A percentile compares a stretch with the other conserved stretches of the same genome.
Evolutionary conservation across 2,113 vertebrate genomes (phyloP).

Genomic region (Paedocypris sp.): DNA sequence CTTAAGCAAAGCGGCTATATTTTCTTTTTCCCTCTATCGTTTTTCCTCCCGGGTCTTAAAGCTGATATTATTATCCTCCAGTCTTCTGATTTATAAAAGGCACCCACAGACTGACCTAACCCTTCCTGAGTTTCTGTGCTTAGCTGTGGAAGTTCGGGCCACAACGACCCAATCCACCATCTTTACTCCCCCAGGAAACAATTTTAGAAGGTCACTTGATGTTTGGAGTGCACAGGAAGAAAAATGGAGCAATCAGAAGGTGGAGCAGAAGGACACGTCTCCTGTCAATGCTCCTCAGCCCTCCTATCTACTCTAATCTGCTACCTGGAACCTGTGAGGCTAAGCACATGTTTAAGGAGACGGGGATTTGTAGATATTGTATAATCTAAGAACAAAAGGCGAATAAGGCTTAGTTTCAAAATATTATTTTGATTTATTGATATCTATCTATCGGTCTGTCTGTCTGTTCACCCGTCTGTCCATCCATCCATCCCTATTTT

Average conservation of each 20-base stretch:
- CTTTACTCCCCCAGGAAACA: conserved; percentile 24
- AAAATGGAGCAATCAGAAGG: conserved; percentile 45
- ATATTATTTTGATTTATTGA: too few relatives aligned
- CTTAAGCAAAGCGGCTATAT: conserved; percentile 11
- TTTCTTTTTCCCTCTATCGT: conserved; percentile 12
- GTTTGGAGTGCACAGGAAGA: conserved; percentile 45
- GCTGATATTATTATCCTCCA: neutral
- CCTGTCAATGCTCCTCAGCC: conserved; percentile 38
- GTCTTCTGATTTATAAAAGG: neutral
- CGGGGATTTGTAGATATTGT: conserved; percentile 35
- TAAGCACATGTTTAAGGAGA: conserved; percentile 39
- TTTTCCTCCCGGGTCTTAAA: neutral
- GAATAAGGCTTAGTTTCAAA: too few relatives aligned
- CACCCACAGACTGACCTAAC: neutral
- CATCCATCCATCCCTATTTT: too few relatives aligned
- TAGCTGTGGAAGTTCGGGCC: neutral
- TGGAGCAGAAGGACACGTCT: conserved; percentile 40
- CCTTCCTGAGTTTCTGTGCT: neutral
- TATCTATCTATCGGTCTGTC: too few relatives aligned
- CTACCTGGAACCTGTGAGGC: conserved; percentile 20
- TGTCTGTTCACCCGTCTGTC: too few relatives aligned
- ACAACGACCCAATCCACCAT: neutral
- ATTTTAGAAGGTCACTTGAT: conserved; percentile 45
- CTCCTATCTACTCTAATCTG: neutral
- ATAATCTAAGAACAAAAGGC: neutral